Percentiles rank a stretch among this genome's conserved stretches.
These are phyloP conservation scores for Oreohelix idahoensis DNA, from an alignment of 1,140 invertebrate species.

Conservation along the genomic window DNA sequence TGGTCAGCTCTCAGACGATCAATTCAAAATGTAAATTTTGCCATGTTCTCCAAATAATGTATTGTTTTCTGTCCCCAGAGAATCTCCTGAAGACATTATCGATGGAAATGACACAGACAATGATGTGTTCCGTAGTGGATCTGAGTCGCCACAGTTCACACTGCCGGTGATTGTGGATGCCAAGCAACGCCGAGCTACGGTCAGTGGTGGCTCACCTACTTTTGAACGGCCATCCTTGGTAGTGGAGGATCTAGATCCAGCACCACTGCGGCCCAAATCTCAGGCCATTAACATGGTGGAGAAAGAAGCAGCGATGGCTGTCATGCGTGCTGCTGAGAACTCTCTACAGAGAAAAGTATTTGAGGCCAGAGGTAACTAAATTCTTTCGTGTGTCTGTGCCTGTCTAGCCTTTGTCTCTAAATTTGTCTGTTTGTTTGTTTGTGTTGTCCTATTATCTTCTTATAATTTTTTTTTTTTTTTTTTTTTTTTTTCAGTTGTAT, in stretches of 20 bases:
- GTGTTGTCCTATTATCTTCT: too few relatives aligned
- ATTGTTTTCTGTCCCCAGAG: constrained; percentile 47
- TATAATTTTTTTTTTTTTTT: too few relatives aligned
- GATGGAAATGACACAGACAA: constrained; percentile 68
- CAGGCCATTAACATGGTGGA: constrained; percentile 48
- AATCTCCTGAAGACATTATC: constrained; percentile 49
- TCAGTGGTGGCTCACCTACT: constrained; percentile 86
- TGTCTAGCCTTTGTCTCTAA: not conserved
- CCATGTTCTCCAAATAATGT: not conserved
- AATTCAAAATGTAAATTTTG: too few relatives aligned
- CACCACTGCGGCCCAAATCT: constrained; percentile 60
- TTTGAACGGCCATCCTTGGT: constrained; percentile 76
- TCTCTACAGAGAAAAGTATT: constrained; percentile 14
- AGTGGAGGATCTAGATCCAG: constrained; percentile 63
- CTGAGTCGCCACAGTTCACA: constrained; percentile 74
- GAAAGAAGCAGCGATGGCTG: constrained; percentile 40
- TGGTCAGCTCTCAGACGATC: too few relatives aligned
- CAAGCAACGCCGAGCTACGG: constrained; percentile 87
- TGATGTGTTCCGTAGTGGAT: constrained; percentile 69
- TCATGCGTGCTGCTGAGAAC: constrained; percentile 40
- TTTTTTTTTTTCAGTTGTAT: too few relatives aligned
- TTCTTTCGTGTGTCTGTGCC: not conserved
- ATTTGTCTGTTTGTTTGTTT: too few relatives aligned
- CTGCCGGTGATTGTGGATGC: constrained; percentile 82
- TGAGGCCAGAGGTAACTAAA: constrained; percentile 19